Percentiles rank a stretch among this genome's conserved stretches.
These are phyloP conservation scores for Cyrtonyx montezumae DNA, from an alignment of 2,113 vertebrate genomes.

Conservation along the genomic window DNA sequence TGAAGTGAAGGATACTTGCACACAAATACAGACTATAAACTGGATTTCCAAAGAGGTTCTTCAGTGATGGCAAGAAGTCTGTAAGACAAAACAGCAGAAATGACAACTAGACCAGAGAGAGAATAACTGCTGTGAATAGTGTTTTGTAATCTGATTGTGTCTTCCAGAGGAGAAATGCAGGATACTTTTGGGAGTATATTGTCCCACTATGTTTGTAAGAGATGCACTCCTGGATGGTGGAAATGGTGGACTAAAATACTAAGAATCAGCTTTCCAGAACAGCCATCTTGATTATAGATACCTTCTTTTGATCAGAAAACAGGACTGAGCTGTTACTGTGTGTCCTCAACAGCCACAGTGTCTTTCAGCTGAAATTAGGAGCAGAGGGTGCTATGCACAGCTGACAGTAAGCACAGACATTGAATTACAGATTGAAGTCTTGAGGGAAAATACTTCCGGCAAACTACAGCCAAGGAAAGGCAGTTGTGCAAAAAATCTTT, in stretches of 20 bases:
- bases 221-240: neutral
- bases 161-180: neutral
- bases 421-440: neutral
- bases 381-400: neutral
- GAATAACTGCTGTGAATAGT: neutral
- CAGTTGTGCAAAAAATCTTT: neutral
- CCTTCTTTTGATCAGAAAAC: neutral
- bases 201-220: neutral
- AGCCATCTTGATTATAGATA: neutral
- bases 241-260: neutral
- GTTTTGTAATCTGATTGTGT: neutral
- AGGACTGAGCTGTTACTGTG: neutral
- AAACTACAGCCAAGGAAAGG: neutral
- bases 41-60: conserved; percentile 86
- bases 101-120: neutral
- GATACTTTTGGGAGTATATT: neutral
- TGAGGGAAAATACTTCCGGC: neutral
- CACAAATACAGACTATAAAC: conserved; percentile 88
- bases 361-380: neutral
- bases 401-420: neutral
- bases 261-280: neutral
- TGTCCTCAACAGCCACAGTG: neutral
- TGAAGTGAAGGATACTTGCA: conserved; percentile 89
- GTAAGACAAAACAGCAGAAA: conserved; percentile 50
- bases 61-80: conserved; percentile 92